A percentile compares a stretch with the other conserved stretches of the same genome.
phyloP scores from a whole-genome alignment of 2,113 vertebrate species.

The Ictalurus punctatus region DNA sequence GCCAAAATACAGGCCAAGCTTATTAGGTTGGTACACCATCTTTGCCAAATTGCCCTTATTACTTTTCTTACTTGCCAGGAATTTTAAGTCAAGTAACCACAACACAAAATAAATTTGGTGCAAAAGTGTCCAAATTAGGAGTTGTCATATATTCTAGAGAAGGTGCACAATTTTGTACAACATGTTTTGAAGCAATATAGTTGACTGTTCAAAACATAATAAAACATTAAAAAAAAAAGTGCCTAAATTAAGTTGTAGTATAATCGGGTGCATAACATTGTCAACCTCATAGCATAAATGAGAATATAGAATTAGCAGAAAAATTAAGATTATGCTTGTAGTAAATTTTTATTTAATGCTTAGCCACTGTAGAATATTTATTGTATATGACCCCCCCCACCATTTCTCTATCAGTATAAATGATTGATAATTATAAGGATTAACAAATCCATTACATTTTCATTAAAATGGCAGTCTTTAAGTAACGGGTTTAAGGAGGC shows the following conservation, averaged over 20 bases:
- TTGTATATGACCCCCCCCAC: background rate
- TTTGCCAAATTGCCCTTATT: background rate
- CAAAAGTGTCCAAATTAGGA: background rate
- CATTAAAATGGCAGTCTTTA: slow-evolving; percentile 10
- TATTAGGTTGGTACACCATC: background rate
- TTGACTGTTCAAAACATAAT: background rate
- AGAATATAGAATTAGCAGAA: background rate
- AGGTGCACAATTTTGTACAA: background rate
- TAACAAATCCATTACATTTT: background rate
- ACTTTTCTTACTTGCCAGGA: background rate
- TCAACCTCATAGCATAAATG: background rate
- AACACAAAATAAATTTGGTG: background rate
- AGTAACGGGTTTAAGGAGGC: slow-evolving; percentile 18
- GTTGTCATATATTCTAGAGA: background rate
- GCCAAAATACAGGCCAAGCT: background rate
- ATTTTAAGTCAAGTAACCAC: background rate
- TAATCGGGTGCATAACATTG: background rate
- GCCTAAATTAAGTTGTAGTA: background rate
- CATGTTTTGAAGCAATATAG: background rate
- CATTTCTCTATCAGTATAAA: background rate
- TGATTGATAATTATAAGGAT: background rate
- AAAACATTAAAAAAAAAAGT: background rate
- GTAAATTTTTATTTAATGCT: background rate
- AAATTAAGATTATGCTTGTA: background rate
- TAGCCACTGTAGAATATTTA: background rate